Evolutionary conservation across 2,797 vertebrate genomes (phyloP), one percentile per base, ranked within the genome.

Genomic region (Coendou prehensilis): DNA sequence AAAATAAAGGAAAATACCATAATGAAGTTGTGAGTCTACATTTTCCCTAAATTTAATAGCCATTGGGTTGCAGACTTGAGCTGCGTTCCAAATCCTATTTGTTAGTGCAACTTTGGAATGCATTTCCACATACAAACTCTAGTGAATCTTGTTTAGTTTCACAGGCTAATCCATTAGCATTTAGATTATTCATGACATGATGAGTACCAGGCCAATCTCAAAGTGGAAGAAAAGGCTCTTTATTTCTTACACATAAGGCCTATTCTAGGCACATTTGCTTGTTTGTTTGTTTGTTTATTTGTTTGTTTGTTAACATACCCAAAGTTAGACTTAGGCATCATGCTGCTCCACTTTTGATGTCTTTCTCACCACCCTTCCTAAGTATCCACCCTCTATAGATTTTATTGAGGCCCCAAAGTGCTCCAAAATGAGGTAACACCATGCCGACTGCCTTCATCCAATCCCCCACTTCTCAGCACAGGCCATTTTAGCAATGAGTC

Each of bases 21-120:
- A 22, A 93, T 52, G 81, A 73, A 50, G 11, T 73, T 63, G 47
- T 83, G 59, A 79, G 76, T 81, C n/a, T 82, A 8, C 28, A 17
- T 78, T 97, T 59, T 91, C 57, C 45, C 80, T 33, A 57, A n/a
- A 73, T 79, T 89, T 93, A 92, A n/a, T 11, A 88, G 15, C n/a
- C 30, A 28, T 28, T 22, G 2, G 71, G 26, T 64, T 89, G 61
- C 26, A 41, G 85, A 45, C n/a, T 47, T 73, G 57, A 69, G 4
- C 20, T 41, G 5, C 93, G 23, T 59, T 87, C 71, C 57, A 67
- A 95, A 96, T 87, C 33, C 26, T 71, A 9, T 69, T 89, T 83
- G 33, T 91, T 91, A 54, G 41, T 56, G 26, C 14, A 41, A 56
- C 30, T 83, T 64, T 45, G n/a, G 13, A 82, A 78, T 80, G 92